Percentiles rank a stretch among this genome's conserved stretches.
phyloP scores from a whole-genome alignment of 2,797 vertebrate genomes.

The Columba guinea region DNA sequence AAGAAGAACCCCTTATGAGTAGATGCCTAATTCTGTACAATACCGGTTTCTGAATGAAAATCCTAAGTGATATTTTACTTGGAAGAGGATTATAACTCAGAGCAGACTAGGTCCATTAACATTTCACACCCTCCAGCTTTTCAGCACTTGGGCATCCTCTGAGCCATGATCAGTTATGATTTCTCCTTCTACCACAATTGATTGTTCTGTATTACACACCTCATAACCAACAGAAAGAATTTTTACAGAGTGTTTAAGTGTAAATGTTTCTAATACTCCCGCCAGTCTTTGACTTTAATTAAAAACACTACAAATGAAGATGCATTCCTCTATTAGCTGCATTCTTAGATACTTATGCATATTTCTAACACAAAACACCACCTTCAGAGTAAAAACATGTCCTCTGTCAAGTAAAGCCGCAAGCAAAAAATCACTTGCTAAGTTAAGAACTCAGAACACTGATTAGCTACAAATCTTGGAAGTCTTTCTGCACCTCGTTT shows the following conservation, averaged over 20 bases:
- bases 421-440: background rate
- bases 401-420: background rate
- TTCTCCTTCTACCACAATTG: background rate
- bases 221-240: background rate
- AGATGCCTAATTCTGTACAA: background rate
- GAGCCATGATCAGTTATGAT: fast-evolving
- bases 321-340: background rate
- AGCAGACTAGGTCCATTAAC: background rate
- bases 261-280: background rate
- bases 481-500: background rate
- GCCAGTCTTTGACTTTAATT: background rate
- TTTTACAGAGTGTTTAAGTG: background rate
- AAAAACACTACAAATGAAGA: background rate
- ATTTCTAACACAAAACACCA: background rate
- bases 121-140: background rate
- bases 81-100: background rate
- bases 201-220: background rate
- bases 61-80: background rate
- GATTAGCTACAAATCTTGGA: background rate
- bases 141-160: background rate
- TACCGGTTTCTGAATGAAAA: background rate
- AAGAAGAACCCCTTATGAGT: background rate
- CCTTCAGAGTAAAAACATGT: background rate
- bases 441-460: background rate
- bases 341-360: background rate